Conservation (phyloP, 2,113 vertebrate genomes). For the Argyrosomus japonicus region DNA sequence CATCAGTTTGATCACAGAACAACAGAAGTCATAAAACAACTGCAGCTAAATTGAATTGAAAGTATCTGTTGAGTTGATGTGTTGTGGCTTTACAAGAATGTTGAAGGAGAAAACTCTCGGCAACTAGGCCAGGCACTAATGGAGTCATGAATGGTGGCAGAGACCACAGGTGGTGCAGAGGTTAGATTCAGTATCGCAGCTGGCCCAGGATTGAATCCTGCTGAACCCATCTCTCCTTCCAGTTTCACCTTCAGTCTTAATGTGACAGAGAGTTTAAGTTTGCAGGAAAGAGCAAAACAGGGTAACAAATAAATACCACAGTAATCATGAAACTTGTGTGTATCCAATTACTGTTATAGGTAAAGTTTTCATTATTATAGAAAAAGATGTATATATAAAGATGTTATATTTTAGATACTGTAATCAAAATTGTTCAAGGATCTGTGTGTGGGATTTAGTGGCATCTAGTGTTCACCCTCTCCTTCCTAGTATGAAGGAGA, state of each 20-base stretch:
- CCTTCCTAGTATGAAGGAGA: too few relatives aligned
- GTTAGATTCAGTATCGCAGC: constrained; percentile 42
- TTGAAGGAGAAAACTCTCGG: not conserved
- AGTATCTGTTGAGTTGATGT: not conserved
- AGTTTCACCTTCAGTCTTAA: constrained; percentile 30
- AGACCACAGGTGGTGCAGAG: constrained; percentile 9
- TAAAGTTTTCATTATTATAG: not conserved
- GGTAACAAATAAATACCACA: not conserved
- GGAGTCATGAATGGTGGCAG: constrained; percentile 46
- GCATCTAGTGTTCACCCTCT: too few relatives aligned
- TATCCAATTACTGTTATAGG: not conserved
- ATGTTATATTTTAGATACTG: not conserved
- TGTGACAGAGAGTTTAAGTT: constrained; percentile 14
- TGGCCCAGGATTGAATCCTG: constrained; percentile 38
- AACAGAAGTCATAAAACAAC: not conserved
- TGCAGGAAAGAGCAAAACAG: not conserved
- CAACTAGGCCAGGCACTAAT: constrained; percentile 39
- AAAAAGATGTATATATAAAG: not conserved
- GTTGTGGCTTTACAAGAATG: constrained; percentile 5
- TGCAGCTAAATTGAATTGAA: not conserved
- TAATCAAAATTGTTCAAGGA: not conserved
- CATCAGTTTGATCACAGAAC: not conserved
- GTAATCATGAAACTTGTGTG: not conserved
- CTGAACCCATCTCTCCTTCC: constrained; percentile 20
- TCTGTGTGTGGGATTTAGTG: too few relatives aligned